A percentile compares a stretch with the other conserved stretches of the same genome.
These are phyloP conservation scores for Numida meleagris DNA, from an alignment of 2,113 vertebrate genomes.

Conservation along the genomic window DNA sequence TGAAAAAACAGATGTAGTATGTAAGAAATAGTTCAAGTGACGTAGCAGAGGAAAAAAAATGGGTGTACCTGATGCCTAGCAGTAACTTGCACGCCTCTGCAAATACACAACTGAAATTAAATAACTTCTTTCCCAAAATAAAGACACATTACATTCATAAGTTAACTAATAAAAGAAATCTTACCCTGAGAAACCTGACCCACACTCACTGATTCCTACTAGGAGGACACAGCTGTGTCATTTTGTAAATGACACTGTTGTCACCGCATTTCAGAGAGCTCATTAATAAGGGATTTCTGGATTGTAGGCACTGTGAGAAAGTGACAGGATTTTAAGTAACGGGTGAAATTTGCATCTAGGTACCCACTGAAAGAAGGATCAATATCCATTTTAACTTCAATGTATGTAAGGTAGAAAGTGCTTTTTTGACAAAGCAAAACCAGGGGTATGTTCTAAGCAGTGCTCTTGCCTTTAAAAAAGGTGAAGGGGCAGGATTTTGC, in stretches of 20 bases:
- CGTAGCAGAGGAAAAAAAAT: not conserved
- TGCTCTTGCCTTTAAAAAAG: not conserved
- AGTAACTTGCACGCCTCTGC: not conserved
- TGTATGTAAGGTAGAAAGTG: not conserved
- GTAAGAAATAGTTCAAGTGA: not conserved
- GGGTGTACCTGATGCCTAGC: not conserved
- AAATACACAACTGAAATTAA: not conserved
- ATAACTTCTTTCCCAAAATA: not conserved
- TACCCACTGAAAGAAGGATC: not conserved
- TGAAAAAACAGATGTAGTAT: not conserved
- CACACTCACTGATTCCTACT: not conserved
- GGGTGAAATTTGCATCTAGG: not conserved
- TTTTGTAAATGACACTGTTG: not conserved
- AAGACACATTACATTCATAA: not conserved
- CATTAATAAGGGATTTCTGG: not conserved
- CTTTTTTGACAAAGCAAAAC: not conserved
- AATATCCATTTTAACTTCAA: not conserved
- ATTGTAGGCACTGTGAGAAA: not conserved
- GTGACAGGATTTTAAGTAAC: not conserved
- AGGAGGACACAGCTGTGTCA: not conserved
- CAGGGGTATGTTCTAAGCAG: not conserved
- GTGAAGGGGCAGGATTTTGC: not conserved
- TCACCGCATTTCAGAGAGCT: not conserved
- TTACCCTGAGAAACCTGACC: not conserved
- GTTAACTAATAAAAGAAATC: constrained; percentile 12